Percentiles rank a stretch among this genome's conserved stretches.
These are phyloP conservation scores for Cylloceria caligata DNA, from an alignment of 2,888 invertebrate genomes.

Conservation along the genomic window DNA sequence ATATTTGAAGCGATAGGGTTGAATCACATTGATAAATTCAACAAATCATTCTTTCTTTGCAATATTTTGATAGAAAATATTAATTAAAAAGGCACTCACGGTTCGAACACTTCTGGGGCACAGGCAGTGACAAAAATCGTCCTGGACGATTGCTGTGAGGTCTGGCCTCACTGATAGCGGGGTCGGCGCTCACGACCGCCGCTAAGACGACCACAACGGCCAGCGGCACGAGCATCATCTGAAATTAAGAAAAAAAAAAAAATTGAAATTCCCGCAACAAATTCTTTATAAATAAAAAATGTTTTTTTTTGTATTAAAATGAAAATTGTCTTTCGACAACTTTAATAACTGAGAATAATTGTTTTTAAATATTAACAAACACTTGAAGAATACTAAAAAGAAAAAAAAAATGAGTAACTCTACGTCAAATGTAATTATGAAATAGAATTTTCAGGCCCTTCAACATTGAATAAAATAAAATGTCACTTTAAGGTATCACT, in stretches of 20 bases:
- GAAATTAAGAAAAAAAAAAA: constrained; percentile 73
- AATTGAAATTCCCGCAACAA: background rate
- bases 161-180: constrained; percentile 86
- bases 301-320: too few relatives aligned
- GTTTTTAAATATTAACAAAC: background rate
- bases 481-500: background rate
- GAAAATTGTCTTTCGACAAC: background rate
- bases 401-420: background rate
- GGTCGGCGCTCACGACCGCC: constrained; percentile 84
- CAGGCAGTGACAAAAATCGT: constrained; percentile 93
- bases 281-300: too few relatives aligned
- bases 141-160: constrained; percentile 92
- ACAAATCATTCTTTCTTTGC: background rate
- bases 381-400: background rate
- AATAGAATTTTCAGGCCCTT: background rate
- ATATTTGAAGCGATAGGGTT: background rate
- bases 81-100: constrained; percentile 89
- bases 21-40: background rate
- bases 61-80: background rate
- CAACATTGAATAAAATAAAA: background rate
- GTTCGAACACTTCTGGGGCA: constrained; percentile 92
- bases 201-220: constrained; percentile 88
- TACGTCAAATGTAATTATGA: background rate
- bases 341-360: too few relatives aligned
- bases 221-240: constrained; percentile 91